Conservation (phyloP, 2,797 vertebrate genomes). For the Pogoniulus pusillus region DNA sequence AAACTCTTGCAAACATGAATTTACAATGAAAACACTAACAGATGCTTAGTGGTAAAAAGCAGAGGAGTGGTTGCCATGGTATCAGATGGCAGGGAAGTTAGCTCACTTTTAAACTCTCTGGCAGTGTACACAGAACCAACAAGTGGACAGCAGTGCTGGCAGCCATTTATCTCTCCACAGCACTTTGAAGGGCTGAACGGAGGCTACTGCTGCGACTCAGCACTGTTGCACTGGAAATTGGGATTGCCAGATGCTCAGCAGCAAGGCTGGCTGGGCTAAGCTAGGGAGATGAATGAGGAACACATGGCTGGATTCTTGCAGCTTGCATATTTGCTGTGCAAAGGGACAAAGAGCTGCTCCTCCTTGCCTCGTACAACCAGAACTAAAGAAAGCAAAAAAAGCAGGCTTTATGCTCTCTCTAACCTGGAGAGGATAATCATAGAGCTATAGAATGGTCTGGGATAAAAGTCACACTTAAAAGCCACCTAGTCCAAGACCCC, state of each 20-base stretch:
- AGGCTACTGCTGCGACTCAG: background rate
- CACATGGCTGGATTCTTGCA: background rate
- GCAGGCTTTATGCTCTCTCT: background rate
- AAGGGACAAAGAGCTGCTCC: background rate
- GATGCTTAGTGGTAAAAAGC: conserved; percentile 42
- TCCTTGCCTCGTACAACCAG: rapidly evolving
- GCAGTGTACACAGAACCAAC: background rate
- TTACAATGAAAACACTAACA: conserved; percentile 42
- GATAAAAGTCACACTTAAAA: too few species aligned
- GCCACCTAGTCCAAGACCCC: too few species aligned
- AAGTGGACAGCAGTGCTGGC: conserved; percentile 10
- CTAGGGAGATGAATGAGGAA: background rate
- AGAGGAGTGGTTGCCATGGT: conserved; percentile 47
- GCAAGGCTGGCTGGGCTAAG: too few species aligned
- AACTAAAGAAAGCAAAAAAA: background rate
- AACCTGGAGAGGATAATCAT: too few species aligned
- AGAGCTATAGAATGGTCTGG: too few species aligned
- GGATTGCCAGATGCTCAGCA: background rate
- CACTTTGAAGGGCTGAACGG: background rate
- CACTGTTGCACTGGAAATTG: background rate
- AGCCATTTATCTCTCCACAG: background rate
- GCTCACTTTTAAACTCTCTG: conserved; percentile 38
- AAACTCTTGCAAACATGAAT: conserved; percentile 40
- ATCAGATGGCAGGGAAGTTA: conserved; percentile 37
- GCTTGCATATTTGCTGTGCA: background rate